These are phyloP conservation scores for Laticauda colubrina DNA, from an alignment of 2,113 vertebrate species.

Conservation along the genomic window DNA sequence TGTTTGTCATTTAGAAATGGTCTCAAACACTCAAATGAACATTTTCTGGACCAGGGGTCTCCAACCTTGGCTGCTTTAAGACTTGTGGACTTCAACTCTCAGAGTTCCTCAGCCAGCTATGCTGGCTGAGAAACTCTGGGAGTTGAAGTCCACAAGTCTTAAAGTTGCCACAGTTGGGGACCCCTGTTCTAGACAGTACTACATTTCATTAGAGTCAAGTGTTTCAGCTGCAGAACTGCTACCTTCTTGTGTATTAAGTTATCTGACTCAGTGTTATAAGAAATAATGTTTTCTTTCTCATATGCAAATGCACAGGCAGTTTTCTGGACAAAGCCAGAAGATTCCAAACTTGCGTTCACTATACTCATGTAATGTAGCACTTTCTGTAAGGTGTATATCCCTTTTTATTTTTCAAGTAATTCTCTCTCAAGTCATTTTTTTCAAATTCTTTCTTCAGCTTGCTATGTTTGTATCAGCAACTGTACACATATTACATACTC, in stretches of 20 bases:
- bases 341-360: neutral
- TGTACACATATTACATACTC: too few species aligned
- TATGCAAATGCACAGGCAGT: neutral
- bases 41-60: neutral
- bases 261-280: neutral
- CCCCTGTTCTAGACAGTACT: neutral
- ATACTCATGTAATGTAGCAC: neutral
- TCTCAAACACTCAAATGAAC: neutral
- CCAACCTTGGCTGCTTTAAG: too few species aligned
- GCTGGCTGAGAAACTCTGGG: too few species aligned
- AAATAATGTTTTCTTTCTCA: slow-evolving; percentile 1
- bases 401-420: neutral
- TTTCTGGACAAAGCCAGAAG: neutral
- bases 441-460: neutral
- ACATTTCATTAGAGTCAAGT: neutral
- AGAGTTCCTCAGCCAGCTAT: too few species aligned
- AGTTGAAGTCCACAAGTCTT: too few species aligned
- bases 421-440: neutral
- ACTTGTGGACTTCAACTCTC: too few species aligned
- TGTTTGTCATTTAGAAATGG: neutral
- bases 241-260: slow-evolving; percentile 6
- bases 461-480: neutral
- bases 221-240: neutral
- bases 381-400: neutral
- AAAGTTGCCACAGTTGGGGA: too few species aligned